Evolutionary conservation across 2,888 invertebrate genomes (phyloP).

Genomic region (Invenusta paracnida): DNA sequence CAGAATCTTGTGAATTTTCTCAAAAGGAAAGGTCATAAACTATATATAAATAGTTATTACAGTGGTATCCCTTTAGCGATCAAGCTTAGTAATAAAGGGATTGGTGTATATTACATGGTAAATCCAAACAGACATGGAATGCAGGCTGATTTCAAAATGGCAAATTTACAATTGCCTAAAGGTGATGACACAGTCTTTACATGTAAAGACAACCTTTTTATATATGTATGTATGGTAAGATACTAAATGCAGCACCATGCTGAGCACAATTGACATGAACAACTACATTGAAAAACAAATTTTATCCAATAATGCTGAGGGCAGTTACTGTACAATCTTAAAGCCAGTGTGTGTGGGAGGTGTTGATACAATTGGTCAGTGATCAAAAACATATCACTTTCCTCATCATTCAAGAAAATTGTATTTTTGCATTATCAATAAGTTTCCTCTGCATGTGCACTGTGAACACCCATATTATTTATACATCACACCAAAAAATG

Average conservation of each 20-base stretch:
- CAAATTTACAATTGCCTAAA: not conserved
- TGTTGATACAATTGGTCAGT: constrained; percentile 10
- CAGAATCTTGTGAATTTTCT: not conserved
- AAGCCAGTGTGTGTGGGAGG: not conserved
- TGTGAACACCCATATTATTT: not conserved
- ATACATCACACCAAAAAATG: not conserved
- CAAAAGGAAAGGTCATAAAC: not conserved
- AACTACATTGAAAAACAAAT: not conserved
- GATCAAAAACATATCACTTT: not conserved
- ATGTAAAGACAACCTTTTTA: not conserved
- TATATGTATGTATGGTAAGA: not conserved
- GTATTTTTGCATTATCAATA: constrained; percentile 20
- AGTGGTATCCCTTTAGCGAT: not conserved
- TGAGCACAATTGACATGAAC: not conserved
- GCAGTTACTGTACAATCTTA: not conserved
- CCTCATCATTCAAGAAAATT: constrained; percentile 25
- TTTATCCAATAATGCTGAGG: not conserved
- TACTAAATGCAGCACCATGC: not conserved
- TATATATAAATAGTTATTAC: not conserved
- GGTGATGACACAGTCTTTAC: not conserved
- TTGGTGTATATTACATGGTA: not conserved
- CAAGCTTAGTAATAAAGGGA: not conserved
- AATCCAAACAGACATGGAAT: constrained; percentile 13
- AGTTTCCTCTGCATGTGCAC: constrained; percentile 24
- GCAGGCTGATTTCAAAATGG: not conserved